These are phyloP conservation scores for Drosophila bunnanda DNA, from an alignment of 2,888 invertebrate species.

Conservation along the genomic window DNA sequence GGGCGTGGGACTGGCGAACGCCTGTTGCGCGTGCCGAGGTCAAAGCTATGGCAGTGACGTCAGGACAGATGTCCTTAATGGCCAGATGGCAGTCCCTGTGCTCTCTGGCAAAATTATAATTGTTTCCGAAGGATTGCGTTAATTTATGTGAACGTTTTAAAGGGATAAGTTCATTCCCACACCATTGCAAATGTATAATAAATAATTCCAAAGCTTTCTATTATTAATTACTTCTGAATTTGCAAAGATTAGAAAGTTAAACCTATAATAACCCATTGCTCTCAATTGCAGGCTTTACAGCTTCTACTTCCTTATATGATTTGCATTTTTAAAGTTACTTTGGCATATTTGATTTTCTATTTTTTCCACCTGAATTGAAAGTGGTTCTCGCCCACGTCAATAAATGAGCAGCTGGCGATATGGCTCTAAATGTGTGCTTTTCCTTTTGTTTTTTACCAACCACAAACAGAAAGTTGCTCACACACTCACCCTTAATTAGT, in stretches of 20 bases:
- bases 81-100: neutral
- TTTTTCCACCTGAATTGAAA: conserved; percentile 17
- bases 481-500: conserved; percentile 39
- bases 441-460: conserved; percentile 17
- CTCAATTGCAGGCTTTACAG: conserved; percentile 6
- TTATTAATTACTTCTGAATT: neutral
- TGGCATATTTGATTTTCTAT: conserved; percentile 20
- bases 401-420: conserved; percentile 18
- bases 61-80: conserved; percentile 15
- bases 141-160: neutral
- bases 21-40: conserved; percentile 40
- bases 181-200: too few species aligned
- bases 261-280: conserved; percentile 6
- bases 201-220: neutral
- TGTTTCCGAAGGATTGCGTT: neutral
- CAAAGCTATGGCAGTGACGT: conserved; percentile 25
- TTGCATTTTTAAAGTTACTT: conserved; percentile 17
- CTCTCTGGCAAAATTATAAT: neutral
- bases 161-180: too few species aligned
- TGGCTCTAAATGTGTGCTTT: neutral
- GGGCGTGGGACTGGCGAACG: conserved; percentile 1
- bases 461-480: conserved; percentile 32
- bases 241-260: conserved; percentile 27
- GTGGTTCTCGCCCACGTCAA: conserved; percentile 37
- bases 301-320: conserved; percentile 27